phyloP scores from a whole-genome alignment of 2,797 vertebrate species.

The Chelidonichthys spinosus region DNA sequence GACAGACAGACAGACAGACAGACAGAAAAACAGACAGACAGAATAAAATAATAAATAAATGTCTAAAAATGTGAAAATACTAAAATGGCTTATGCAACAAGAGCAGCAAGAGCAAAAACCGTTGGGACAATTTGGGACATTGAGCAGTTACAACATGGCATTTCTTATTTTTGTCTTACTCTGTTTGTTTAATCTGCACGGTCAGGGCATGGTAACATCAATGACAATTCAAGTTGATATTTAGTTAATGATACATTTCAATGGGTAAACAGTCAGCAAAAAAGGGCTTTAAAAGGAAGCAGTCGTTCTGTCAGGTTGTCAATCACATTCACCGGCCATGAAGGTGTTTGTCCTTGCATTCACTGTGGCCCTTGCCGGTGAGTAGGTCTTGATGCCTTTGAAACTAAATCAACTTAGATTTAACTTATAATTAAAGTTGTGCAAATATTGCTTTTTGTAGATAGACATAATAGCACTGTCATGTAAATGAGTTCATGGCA shows the following conservation, averaged over 20 bases:
- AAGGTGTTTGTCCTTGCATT: constrained; percentile 76
- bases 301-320: neutral
- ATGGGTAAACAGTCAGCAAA: constrained; percentile 25
- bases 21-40: too few species aligned
- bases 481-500: neutral
- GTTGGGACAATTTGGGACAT: constrained; percentile 23
- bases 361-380: constrained; percentile 76
- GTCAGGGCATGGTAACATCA: constrained; percentile 58
- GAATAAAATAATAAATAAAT: too few species aligned
- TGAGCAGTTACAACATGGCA: constrained; percentile 50
- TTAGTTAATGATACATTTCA: constrained; percentile 70
- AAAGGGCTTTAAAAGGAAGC: constrained; percentile 64
- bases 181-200: constrained; percentile 38
- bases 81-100: neutral
- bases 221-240: constrained; percentile 26
- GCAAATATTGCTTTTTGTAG: neutral
- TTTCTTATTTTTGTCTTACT: constrained; percentile 32
- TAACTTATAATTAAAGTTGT: too few species aligned
- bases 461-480: neutral
- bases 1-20: too few species aligned
- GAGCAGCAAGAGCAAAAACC: neutral
- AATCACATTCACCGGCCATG: constrained; percentile 71
- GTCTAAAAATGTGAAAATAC: too few species aligned
- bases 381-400: constrained; percentile 37
- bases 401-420: neutral